A percentile compares a stretch with the other conserved stretches of the same genome.
Conservation (phyloP, 1,140 invertebrate genomes). For the Neuroterus valhalla region DNA sequence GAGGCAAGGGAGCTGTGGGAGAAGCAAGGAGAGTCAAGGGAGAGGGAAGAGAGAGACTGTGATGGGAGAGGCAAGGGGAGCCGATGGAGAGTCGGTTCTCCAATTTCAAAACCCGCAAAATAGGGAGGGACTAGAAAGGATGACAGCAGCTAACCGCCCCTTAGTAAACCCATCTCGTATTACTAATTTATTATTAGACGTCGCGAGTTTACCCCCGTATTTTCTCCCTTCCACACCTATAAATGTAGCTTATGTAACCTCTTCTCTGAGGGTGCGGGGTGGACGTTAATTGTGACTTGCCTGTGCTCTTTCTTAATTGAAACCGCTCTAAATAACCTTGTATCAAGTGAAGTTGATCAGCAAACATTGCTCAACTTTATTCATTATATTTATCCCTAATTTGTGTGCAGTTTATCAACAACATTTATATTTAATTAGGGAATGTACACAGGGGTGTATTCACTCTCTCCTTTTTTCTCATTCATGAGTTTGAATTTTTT, state of each 20-base stretch:
- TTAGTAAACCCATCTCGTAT: constrained; percentile 65
- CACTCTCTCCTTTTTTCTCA: too few relatives aligned
- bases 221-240: constrained; percentile 45
- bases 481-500: too few relatives aligned
- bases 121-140: constrained; percentile 50
- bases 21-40: too few relatives aligned
- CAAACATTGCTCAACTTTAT: neutral
- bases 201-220: constrained; percentile 62
- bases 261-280: neutral
- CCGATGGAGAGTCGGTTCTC: constrained; percentile 50
- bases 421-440: too few relatives aligned
- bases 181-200: constrained; percentile 69
- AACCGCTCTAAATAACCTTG: constrained; percentile 16
- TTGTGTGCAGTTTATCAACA: too few relatives aligned
- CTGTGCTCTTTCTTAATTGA: constrained; percentile 19
- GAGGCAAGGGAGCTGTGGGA: too few relatives aligned
- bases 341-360: constrained; percentile 16
- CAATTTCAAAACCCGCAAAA: constrained; percentile 60
- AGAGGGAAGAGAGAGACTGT: too few relatives aligned
- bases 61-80: too few relatives aligned
- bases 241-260: constrained; percentile 31
- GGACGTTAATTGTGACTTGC: constrained; percentile 23
- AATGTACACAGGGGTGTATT: too few relatives aligned
- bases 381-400: too few relatives aligned
- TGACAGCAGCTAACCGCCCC: constrained; percentile 56